Percentiles rank a stretch among this genome's conserved stretches.
Evolutionary conservation across 2,113 vertebrate genomes (phyloP).

Genomic region (Zingel zingel): DNA sequence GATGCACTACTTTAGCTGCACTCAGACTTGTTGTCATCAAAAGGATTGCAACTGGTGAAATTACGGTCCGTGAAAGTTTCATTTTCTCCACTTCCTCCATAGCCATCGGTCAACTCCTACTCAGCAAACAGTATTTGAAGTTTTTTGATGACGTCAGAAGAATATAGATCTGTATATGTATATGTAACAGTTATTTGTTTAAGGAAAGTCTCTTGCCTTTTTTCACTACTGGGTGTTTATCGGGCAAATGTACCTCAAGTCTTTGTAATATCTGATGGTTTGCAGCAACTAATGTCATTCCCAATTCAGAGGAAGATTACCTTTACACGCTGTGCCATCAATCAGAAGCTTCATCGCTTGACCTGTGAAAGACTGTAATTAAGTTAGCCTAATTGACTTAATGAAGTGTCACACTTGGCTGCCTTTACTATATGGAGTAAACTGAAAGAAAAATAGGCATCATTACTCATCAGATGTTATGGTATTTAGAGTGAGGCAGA

Average conservation of each 20-base stretch:
- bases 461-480: conserved; percentile 85
- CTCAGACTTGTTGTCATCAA: conserved; percentile 73
- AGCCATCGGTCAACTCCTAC: conserved; percentile 49
- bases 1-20: conserved; percentile 62
- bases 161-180: conserved; percentile 22
- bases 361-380: conserved; percentile 91
- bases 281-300: conserved; percentile 80
- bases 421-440: conserved; percentile 86
- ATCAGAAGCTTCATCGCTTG: conserved; percentile 87
- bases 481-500: conserved; percentile 68
- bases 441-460: conserved; percentile 91
- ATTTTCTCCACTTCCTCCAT: conserved; percentile 45
- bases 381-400: conserved; percentile 93
- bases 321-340: conserved; percentile 87
- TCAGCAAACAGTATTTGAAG: conserved; percentile 45
- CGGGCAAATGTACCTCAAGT: not conserved
- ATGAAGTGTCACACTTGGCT: conserved; percentile 90
- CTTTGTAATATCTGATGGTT: conserved; percentile 3
- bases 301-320: conserved; percentile 86
- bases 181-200: not conserved
- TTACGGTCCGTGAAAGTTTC: conserved; percentile 45
- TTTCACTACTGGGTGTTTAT: not conserved
- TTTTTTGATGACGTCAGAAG: conserved; percentile 48
- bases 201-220: conserved; percentile 3
- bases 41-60: conserved; percentile 68